Conservation (phyloP, 2,113 vertebrate species). For the Grammomys surdaster region DNA sequence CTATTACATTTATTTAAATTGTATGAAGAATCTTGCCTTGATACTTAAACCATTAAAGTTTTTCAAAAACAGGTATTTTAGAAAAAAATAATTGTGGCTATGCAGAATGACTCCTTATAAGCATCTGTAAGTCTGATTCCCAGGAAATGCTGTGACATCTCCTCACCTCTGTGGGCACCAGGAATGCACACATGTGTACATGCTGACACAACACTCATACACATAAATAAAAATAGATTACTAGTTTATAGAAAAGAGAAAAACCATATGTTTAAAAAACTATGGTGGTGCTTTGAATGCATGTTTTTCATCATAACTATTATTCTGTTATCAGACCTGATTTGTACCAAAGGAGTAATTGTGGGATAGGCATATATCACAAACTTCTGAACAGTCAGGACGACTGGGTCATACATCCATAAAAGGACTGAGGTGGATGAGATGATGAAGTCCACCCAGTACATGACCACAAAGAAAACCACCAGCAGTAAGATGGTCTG, state of each 20-base stretch:
- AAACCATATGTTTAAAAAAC: neutral
- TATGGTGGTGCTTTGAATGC: neutral
- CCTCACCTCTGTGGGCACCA: neutral
- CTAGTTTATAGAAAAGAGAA: neutral
- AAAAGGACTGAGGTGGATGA: neutral
- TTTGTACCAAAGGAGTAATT: neutral
- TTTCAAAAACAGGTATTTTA: neutral
- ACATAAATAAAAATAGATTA: neutral
- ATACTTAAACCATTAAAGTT: neutral
- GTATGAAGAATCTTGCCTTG: neutral
- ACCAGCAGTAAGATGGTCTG: constrained; percentile 9
- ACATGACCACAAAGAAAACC: neutral
- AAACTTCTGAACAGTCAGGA: neutral
- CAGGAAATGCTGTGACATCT: neutral
- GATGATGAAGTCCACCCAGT: neutral
- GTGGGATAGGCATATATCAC: neutral
- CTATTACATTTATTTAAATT: neutral
- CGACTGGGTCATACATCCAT: neutral
- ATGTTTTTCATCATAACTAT: neutral
- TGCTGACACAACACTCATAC: neutral
- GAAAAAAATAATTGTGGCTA: neutral
- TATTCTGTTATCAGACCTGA: neutral
- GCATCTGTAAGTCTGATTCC: neutral
- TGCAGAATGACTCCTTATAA: neutral
- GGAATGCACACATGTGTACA: neutral